Conservation (phyloP, 2,888 invertebrate genomes). For the Agrotis clavis region DNA sequence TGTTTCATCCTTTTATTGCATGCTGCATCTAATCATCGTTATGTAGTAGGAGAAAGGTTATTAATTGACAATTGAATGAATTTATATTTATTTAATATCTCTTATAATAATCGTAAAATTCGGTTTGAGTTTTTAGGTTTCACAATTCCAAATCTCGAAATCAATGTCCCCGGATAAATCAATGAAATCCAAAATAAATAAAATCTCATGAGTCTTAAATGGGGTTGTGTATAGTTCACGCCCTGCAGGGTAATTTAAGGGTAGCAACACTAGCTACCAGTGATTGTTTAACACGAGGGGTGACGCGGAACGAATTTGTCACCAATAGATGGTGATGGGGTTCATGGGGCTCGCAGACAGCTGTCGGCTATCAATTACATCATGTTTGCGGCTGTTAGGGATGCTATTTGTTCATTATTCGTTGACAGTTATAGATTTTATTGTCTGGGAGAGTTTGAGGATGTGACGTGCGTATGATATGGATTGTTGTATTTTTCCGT, state of each 20-base stretch:
- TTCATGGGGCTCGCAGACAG: constrained; percentile 74
- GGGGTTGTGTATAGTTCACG: constrained; percentile 75
- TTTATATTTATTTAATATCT: no score
- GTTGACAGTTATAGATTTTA: constrained; percentile 85
- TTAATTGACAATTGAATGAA: no score
- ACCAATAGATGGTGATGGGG: constrained; percentile 81
- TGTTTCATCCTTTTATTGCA: not conserved
- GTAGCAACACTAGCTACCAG: constrained; percentile 68
- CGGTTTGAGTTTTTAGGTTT: not conserved
- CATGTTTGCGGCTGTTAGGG: constrained; percentile 88
- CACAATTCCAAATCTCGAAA: constrained; percentile 4
- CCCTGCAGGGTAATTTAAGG: constrained; percentile 77
- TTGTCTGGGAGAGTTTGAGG: constrained; percentile 64
- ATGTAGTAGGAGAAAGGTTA: no score
- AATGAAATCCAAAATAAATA: constrained; percentile 65
- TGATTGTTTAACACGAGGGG: constrained; percentile 77
- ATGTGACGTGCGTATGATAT: constrained; percentile 7
- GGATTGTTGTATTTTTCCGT: not conserved
- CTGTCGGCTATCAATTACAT: constrained; percentile 86
- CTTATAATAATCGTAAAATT: not conserved
- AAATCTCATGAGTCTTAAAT: constrained; percentile 72
- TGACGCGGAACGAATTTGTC: constrained; percentile 85
- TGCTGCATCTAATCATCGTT: no score
- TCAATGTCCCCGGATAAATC: constrained; percentile 23
- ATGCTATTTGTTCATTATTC: constrained; percentile 86